Evolutionary conservation across 2,888 invertebrate genomes (phyloP), one percentile per base, ranked within the genome.

Genomic region (Spatulosminthurus flaviceps): DNA sequence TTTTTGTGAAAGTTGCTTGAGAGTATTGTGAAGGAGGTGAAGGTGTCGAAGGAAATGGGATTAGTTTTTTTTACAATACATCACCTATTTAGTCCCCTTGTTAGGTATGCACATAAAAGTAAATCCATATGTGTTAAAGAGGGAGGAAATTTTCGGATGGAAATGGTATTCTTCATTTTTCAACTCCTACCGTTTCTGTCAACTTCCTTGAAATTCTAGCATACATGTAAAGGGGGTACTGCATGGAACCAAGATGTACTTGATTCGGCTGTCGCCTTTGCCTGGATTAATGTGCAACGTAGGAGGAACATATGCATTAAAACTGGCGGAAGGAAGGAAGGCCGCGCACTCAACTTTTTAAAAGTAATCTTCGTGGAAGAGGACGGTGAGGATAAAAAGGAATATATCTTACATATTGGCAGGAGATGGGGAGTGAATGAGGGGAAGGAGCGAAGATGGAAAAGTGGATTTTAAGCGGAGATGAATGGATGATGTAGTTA

Each of bases 91-190:
- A 51, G n/a, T n/a, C 2, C 51, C 16, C 5, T 2, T 4, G 51
- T 4, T 9, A 19, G 1, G 51, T 2, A 51, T 4, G 5, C n/a
- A 2, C 51, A 9, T 34, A 34, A 34, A 9, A 9, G 34, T 34
- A 34, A 34, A 34, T 51, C 1, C 4, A 51, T 51, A 41, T 41
- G 13, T 41, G 41, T 51, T 51, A 51, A 51, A 16, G 51, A 51
- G 70, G 34, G 72, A 51, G 69, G 70, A 70, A 60, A 70, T 28
- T 69, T 74, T n/a, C 29, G 60, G 69, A 80, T 80, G 80, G 67
- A 80, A 80, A 80, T 77, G 77, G 74, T 77, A 80, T 77, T 80
- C 74, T 80, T 77, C 77, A 80, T 80, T 80, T 80, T 73, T 80
- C 74, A 74, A 41, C 29, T 34, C 19, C 51, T 11, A 51, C 51